Evolutionary conservation across 2,113 vertebrate genomes (phyloP).

Genomic region (Ochotona princeps): DNA sequence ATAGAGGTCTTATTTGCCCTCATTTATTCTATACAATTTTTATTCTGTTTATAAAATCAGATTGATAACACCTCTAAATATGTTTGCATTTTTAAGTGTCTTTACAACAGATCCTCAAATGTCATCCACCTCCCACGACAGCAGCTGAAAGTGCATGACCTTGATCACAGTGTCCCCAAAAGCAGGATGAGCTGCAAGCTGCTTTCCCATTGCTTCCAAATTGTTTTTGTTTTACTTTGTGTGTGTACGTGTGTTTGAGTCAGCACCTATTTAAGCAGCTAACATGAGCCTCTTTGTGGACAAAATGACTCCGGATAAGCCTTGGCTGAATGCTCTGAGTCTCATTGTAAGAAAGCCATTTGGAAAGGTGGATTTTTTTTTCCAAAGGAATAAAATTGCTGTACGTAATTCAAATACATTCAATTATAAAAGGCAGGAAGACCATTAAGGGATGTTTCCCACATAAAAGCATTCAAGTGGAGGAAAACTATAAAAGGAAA

Average conservation of each 20-base stretch:
- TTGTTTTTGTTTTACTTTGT: neutral
- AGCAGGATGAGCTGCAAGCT: neutral
- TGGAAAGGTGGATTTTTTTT: conserved; percentile 6
- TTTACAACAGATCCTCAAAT: neutral
- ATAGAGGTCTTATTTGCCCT: neutral
- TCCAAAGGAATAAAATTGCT: conserved; percentile 21
- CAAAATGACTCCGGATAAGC: conserved; percentile 11
- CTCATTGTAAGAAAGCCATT: neutral
- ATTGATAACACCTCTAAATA: neutral
- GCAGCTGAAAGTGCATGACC: neutral
- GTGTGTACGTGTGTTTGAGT: neutral
- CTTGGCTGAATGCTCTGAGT: neutral
- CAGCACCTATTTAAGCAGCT: neutral
- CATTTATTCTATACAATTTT: neutral
- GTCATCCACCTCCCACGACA: neutral
- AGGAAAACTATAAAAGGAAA: conserved; percentile 6
- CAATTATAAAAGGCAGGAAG: conserved; percentile 31
- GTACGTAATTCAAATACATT: conserved; percentile 37
- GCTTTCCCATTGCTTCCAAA: conserved; percentile 4
- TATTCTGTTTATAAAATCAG: conserved; percentile 1
- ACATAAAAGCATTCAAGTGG: conserved; percentile 40
- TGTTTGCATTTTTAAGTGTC: neutral
- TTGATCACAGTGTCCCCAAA: neutral
- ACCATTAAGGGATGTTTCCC: neutral
- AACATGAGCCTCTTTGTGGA: neutral